phyloP scores from a whole-genome alignment of 2,888 invertebrate species.

The Gasteruption jaculator region DNA sequence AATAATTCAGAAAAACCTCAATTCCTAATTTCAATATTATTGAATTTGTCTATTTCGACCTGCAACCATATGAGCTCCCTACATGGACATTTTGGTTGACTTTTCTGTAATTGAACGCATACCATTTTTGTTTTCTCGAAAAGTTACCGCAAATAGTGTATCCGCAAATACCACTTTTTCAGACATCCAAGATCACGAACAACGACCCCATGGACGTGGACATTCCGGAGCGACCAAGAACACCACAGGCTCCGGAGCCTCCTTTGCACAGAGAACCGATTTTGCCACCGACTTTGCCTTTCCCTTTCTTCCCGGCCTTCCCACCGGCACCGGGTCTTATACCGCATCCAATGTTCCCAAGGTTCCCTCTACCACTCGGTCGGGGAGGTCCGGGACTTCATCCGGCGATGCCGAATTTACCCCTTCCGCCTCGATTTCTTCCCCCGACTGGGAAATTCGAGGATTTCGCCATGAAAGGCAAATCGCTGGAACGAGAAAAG shows the following conservation, averaged over 20 bases:
- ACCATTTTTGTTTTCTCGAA: background rate
- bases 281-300: constrained; percentile 55
- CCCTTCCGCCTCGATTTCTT: constrained; percentile 58
- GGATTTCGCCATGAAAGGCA: constrained; percentile 51
- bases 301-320: constrained; percentile 48
- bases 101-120: background rate
- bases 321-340: constrained; percentile 60
- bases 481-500: constrained; percentile 55
- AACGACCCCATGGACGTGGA: constrained; percentile 35
- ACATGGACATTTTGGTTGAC: too few relatives aligned
- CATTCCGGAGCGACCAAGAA: constrained; percentile 45
- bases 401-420: constrained; percentile 59
- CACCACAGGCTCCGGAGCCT: constrained; percentile 46
- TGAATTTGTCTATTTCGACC: too few relatives aligned
- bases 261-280: constrained; percentile 41
- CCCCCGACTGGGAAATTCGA: constrained; percentile 57
- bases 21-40: too few relatives aligned
- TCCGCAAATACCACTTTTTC: too few relatives aligned
- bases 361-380: constrained; percentile 49
- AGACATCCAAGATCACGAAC: too few relatives aligned
- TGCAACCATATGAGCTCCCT: too few relatives aligned
- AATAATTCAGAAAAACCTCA: too few relatives aligned
- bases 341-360: constrained; percentile 57
- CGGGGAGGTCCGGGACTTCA: constrained; percentile 56
- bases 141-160: background rate